Evolutionary conservation across 1,140 invertebrate genomes (phyloP), one percentile per base, ranked within the genome.

Genomic region (Pristionchus pacificus): DNA sequence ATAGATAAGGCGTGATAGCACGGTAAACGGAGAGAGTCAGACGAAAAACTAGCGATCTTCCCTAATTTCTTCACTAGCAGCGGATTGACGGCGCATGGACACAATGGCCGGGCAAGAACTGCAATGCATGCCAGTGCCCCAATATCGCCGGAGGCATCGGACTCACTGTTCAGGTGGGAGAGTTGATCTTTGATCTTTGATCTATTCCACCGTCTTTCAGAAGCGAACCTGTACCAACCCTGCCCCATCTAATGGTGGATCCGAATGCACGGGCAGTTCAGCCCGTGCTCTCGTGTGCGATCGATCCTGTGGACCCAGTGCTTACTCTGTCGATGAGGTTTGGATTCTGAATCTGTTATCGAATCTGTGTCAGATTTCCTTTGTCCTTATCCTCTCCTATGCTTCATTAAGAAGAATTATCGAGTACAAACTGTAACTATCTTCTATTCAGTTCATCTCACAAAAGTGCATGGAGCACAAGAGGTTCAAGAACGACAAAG

Each of bases 381-480:
- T n/a, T n/a, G n/a, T n/a, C n/a, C n/a, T n/a, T n/a, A n/a, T n/a
- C n/a, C n/a, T n/a, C n/a, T n/a, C n/a, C n/a, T n/a, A n/a, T n/a
- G n/a, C n/a, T n/a, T n/a, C n/a, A n/a, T n/a, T n/a, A n/a, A n/a
- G n/a, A n/a, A 49, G 38, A 10, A 10, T 6, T 10, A 49, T 6
- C 6, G 38, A 49, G 38, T 6, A 19, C 6, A 70, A 71, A 24
- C 14, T 14, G 31, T 71, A 13, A 13, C 10, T 63, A 60, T 60
- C 68, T 74, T 65, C 32, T 30, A 70, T 80, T 77, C 68, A 81
- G 74, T 82, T 76, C 68, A 80, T 82, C 33, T 71, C 70, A 38
- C 72, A 74, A 24, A 79, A 74, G 64, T 83, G 81, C 55, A 69
- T 76, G 33, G 81, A 83, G 65, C 81, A 84, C 60, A 80, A 81